Conservation (phyloP, 2,888 invertebrate genomes). For the Pyrrhia umbra region DNA sequence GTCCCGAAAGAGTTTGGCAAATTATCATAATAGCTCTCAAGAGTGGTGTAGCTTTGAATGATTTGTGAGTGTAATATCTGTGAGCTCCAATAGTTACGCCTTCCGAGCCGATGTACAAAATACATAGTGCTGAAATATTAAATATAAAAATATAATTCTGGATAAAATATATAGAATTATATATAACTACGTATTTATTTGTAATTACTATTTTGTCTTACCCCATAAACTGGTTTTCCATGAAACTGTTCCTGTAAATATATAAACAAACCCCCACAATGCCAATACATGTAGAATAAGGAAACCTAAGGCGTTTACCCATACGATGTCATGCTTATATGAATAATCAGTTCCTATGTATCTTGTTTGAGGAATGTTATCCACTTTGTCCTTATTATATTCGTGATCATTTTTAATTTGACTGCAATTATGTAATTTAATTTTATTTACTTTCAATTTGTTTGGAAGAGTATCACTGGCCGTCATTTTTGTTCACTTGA, state of each 20-base stretch:
- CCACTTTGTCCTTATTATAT: conserved; percentile 23
- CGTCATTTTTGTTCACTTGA: conserved; percentile 41
- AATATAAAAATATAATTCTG: background rate
- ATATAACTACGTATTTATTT: background rate
- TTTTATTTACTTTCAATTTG: conserved; percentile 15
- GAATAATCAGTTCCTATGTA: conserved; percentile 76
- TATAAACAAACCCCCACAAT: conserved; percentile 79
- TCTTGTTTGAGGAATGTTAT: conserved; percentile 48
- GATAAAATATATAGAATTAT: background rate
- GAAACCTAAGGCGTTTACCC: conserved; percentile 91
- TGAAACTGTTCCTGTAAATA: conserved; percentile 61
- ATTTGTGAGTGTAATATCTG: conserved; percentile 93
- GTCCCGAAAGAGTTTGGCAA: conserved; percentile 89
- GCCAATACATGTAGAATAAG: conserved; percentile 86
- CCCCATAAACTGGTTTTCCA: conserved; percentile 56
- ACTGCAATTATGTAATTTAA: background rate
- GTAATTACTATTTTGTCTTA: conserved; percentile 42
- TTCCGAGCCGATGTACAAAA: conserved; percentile 74
- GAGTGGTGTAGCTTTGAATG: conserved; percentile 93
- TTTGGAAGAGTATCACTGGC: conserved; percentile 20
- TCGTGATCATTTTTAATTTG: background rate
- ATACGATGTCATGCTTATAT: conserved; percentile 89
- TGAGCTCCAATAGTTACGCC: conserved; percentile 97
- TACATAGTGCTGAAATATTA: conserved; percentile 45
- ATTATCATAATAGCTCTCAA: conserved; percentile 91